These are phyloP conservation scores for Hypena proboscidalis DNA, from an alignment of 2,888 invertebrate species.

Conservation along the genomic window DNA sequence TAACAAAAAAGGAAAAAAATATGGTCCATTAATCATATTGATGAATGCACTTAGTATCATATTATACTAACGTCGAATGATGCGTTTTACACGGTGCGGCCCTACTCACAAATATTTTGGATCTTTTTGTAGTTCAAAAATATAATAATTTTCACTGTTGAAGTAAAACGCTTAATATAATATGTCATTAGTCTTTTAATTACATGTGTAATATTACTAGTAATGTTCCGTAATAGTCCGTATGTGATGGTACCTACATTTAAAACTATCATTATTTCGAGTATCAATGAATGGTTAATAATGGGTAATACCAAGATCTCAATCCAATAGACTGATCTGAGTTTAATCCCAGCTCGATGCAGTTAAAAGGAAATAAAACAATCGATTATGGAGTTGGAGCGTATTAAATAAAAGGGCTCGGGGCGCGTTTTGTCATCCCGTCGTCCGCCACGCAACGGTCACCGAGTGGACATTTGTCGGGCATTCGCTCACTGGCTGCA, in stretches of 20 bases:
- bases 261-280: no score
- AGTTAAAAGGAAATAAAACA: conserved; percentile 21
- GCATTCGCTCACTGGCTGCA: conserved; percentile 66
- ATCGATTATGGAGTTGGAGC: conserved; percentile 36
- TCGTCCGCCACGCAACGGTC: conserved; percentile 11
- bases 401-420: conserved; percentile 50
- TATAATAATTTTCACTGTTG: no score
- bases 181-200: no score
- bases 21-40: conserved; percentile 74
- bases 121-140: conserved; percentile 57
- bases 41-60: conserved; percentile 70
- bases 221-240: no score
- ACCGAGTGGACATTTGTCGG: conserved; percentile 57
- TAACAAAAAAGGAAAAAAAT: conserved; percentile 59
- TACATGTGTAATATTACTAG: no score
- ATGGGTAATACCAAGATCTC: no score
- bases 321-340: not conserved
- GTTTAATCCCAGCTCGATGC: conserved; percentile 1
- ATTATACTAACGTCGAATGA: conserved; percentile 55
- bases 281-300: no score
- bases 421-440: conserved; percentile 60
- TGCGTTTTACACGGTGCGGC: no score
- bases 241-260: no score
- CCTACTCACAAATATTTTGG: conserved; percentile 48
- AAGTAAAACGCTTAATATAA: no score